These are phyloP conservation scores for Araneus ventricosus DNA, from an alignment of 1,140 invertebrate genomes.

Conservation along the genomic window DNA sequence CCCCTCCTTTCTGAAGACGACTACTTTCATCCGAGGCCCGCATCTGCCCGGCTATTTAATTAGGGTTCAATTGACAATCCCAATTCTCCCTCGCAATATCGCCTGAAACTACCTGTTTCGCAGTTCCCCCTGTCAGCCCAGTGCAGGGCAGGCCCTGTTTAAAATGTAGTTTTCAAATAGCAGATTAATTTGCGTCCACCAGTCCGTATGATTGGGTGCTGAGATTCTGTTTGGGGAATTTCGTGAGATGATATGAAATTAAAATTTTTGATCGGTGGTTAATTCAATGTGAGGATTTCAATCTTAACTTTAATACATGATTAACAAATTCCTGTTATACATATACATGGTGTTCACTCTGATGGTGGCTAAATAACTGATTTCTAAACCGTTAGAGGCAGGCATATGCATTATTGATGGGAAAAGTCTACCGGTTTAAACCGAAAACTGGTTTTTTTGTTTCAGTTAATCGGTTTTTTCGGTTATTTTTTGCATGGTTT, in stretches of 20 bases:
- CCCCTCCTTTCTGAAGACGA: neutral
- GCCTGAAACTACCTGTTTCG: neutral
- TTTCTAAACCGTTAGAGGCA: too few species aligned
- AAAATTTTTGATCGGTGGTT: neutral
- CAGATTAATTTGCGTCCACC: neutral
- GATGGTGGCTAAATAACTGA: too few species aligned
- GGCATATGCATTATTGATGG: too few species aligned
- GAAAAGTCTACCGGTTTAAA: too few species aligned
- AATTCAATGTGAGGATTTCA: neutral
- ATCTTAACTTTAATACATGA: too few species aligned
- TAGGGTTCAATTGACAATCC: constrained; percentile 22
- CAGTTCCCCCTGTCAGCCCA: neutral
- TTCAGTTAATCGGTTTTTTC: too few species aligned
- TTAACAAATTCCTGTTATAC: too few species aligned
- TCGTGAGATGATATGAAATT: neutral
- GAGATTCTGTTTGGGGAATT: neutral
- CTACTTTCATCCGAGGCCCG: neutral
- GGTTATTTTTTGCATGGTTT: too few species aligned
- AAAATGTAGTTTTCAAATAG: neutral
- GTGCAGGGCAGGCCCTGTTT: neutral
- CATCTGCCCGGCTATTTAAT: constrained; percentile 29
- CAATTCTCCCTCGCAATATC: neutral
- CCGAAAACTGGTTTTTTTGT: too few species aligned
- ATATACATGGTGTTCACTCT: too few species aligned
- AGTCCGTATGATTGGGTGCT: neutral